These are phyloP conservation scores for Pocillopora grandis DNA, from an alignment of 92 coral and sea anemone species.

Conservation along the genomic window DNA sequence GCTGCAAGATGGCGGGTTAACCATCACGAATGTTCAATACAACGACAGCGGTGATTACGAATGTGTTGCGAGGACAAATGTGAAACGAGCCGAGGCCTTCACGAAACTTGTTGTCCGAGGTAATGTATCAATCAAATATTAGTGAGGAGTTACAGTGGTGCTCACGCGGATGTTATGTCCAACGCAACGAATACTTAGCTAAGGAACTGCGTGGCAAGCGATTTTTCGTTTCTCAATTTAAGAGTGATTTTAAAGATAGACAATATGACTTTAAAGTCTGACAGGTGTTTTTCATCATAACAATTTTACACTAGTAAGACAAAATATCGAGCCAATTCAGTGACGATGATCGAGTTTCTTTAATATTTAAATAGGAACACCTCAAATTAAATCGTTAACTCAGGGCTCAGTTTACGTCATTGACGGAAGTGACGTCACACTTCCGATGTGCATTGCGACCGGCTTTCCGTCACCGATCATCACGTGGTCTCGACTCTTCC, in stretches of 20 bases:
- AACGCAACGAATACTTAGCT: neutral
- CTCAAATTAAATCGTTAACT: slow-evolving; percentile 50
- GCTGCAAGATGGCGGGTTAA: slow-evolving; percentile 44
- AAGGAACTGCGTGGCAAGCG: neutral
- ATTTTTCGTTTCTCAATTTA: neutral
- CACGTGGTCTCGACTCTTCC: slow-evolving; percentile 58
- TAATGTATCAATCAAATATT: neutral
- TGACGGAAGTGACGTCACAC: slow-evolving; percentile 39
- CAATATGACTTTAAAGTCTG: too few species aligned
- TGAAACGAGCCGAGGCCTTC: slow-evolving; percentile 36
- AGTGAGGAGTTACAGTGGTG: neutral
- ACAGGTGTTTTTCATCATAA: too few species aligned
- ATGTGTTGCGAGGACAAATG: slow-evolving; percentile 60
- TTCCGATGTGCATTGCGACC: slow-evolving; percentile 66
- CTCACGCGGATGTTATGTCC: too few species aligned
- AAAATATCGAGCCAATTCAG: too few species aligned
- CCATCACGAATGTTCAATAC: slow-evolving; percentile 41
- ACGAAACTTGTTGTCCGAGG: slow-evolving; percentile 69
- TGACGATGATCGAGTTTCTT: neutral
- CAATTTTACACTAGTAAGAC: too few species aligned
- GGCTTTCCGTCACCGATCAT: slow-evolving; percentile 66
- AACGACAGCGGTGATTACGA: slow-evolving; percentile 70
- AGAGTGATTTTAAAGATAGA: too few species aligned
- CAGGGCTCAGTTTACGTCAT: slow-evolving; percentile 52
- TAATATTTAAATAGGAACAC: slow-evolving; percentile 25